These are phyloP conservation scores for Apotomis capreana DNA, from an alignment of 2,888 invertebrate genomes.

Conservation along the genomic window DNA sequence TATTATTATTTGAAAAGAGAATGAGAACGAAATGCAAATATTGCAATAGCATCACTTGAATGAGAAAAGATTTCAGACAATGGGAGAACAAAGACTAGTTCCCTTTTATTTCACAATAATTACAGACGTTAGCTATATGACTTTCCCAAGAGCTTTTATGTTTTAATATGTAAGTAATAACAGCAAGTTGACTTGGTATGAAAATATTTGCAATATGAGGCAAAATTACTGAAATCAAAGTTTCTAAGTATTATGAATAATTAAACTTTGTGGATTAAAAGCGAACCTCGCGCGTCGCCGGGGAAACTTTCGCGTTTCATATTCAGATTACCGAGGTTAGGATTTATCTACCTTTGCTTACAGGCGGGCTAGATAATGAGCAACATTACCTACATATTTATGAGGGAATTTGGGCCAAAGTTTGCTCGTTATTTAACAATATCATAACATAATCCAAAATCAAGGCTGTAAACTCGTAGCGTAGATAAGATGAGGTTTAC, in stretches of 20 bases:
- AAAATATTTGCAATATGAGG: conserved; percentile 16
- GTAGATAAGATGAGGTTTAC: background rate
- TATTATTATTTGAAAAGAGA: too few species aligned
- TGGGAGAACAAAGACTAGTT: too few species aligned
- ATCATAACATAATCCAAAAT: background rate
- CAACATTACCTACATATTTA: background rate
- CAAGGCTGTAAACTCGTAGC: background rate
- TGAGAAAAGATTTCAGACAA: too few species aligned
- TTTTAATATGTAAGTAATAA: background rate
- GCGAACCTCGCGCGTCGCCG: conserved; percentile 12
- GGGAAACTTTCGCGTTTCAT: conserved; percentile 20
- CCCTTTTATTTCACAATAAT: too few species aligned
- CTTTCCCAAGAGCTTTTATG: too few species aligned
- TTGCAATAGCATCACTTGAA: too few species aligned
- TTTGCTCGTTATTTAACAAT: background rate
- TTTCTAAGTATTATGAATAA: conserved; percentile 37
- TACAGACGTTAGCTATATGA: too few species aligned
- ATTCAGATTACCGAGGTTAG: conserved; percentile 15
- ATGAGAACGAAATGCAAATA: too few species aligned
- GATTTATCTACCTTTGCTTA: background rate
- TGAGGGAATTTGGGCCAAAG: background rate
- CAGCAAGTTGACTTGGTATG: background rate
- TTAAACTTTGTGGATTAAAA: conserved; percentile 35
- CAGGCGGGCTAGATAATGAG: background rate
- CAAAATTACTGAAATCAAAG: conserved; percentile 18